These are phyloP conservation scores for Chloromyia formosa DNA, from an alignment of 2,888 invertebrate species.

Conservation along the genomic window DNA sequence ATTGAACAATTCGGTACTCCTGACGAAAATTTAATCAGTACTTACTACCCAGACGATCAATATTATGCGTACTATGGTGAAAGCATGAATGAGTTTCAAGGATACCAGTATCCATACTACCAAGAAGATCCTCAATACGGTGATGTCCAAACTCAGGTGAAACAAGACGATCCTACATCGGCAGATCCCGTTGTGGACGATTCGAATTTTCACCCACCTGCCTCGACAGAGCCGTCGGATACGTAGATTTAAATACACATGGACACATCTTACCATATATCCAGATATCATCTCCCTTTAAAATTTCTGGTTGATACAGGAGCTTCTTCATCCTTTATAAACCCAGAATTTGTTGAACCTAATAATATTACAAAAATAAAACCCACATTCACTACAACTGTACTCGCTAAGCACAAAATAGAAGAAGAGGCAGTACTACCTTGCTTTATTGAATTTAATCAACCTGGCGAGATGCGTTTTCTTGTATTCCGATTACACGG, in stretches of 20 bases:
- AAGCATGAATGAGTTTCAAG: not conserved
- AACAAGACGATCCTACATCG: not conserved
- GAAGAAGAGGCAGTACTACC: constrained; percentile 31
- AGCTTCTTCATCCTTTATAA: constrained; percentile 31
- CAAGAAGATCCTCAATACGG: not conserved
- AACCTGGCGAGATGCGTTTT: constrained; percentile 33
- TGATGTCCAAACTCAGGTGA: not conserved
- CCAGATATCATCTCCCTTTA: constrained; percentile 21
- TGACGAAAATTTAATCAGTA: not conserved
- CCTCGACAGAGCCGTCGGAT: constrained; percentile 31
- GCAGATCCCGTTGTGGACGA: constrained; percentile 42
- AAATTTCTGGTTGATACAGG: constrained; percentile 45
- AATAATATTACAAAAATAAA: not conserved
- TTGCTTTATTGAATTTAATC: constrained; percentile 38
- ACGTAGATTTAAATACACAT: constrained; percentile 42
- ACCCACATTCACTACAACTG: constrained; percentile 24
- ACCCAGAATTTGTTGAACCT: constrained; percentile 18
- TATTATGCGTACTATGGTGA: not conserved
- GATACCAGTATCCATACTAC: not conserved
- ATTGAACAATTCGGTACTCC: not conserved
- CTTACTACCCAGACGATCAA: not conserved
- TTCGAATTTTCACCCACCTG: constrained; percentile 48
- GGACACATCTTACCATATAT: constrained; percentile 37
- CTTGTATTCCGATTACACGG: constrained; percentile 27
- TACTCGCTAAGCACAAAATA: constrained; percentile 25